Percentiles rank a stretch among this genome's conserved stretches.
These are phyloP conservation scores for Liasis olivaceus DNA, from an alignment of 2,797 vertebrate genomes.

Conservation along the genomic window DNA sequence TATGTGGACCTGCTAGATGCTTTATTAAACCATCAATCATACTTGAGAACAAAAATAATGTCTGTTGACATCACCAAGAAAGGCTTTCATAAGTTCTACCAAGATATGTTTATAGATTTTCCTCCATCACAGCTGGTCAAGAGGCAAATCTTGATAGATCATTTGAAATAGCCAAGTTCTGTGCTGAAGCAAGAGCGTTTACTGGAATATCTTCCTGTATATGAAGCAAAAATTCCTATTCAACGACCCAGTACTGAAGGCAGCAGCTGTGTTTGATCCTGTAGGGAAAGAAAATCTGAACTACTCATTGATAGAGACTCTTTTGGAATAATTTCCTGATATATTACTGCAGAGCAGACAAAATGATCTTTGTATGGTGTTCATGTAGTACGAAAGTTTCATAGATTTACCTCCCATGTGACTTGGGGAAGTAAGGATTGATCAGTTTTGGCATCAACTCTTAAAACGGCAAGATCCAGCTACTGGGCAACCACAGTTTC, in stretches of 20 bases:
- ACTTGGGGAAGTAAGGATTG: not conserved
- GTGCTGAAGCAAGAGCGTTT: not conserved
- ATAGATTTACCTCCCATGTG: not conserved
- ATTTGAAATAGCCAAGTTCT: not conserved
- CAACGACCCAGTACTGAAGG: not conserved
- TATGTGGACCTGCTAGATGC: not conserved
- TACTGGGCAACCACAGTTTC: not conserved
- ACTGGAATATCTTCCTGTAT: not conserved
- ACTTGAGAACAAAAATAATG: not conserved
- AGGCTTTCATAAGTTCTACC: not conserved
- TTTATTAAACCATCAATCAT: not conserved
- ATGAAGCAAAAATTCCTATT: not conserved
- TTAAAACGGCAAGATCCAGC: not conserved
- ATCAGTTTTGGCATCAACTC: not conserved
- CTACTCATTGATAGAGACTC: not conserved
- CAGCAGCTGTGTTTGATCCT: not conserved
- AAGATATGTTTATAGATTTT: not conserved
- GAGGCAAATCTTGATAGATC: not conserved
- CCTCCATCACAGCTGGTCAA: not conserved
- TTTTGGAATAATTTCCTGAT: not conserved
- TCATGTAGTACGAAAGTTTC: not conserved
- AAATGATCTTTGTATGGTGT: not conserved
- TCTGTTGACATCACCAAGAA: not conserved
- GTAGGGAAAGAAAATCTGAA: not conserved
- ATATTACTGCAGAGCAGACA: not conserved